Conservation (phyloP, 2,797 vertebrate genomes). For the Clangula hyemalis region DNA sequence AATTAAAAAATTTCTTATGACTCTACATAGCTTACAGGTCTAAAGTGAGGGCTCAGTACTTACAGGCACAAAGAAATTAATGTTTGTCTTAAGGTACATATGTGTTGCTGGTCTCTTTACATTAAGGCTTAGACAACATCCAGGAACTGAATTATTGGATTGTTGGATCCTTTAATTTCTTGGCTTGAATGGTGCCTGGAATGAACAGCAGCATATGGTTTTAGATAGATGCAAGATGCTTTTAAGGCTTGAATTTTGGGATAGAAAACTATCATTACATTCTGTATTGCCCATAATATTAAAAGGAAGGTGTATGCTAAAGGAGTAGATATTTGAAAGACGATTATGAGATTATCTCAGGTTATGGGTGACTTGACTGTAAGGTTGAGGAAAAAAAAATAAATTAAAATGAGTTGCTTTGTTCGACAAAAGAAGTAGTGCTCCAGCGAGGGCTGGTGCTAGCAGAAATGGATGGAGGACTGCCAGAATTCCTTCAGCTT, state of each 20-base stretch:
- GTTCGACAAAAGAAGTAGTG: not conserved
- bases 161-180: not conserved
- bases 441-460: not conserved
- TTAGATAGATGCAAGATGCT: not conserved
- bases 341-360: not conserved
- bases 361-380: accelerated
- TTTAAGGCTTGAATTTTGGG: not conserved
- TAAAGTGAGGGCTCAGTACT: not conserved
- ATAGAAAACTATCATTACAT: not conserved
- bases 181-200: not conserved
- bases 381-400: not conserved
- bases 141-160: not conserved
- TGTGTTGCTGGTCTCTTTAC: not conserved
- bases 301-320: not conserved
- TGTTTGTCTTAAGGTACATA: not conserved
- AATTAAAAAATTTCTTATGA: not conserved
- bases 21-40: not conserved
- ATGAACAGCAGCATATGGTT: not conserved
- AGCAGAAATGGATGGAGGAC: not conserved
- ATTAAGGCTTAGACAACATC: not conserved
- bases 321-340: not conserved
- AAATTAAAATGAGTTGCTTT: not conserved
- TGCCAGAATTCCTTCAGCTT: not conserved
- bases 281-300: not conserved
- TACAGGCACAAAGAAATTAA: not conserved